phyloP scores from a whole-genome alignment of 92 coral and sea anemone species.

The Siderastrea radians region DNA sequence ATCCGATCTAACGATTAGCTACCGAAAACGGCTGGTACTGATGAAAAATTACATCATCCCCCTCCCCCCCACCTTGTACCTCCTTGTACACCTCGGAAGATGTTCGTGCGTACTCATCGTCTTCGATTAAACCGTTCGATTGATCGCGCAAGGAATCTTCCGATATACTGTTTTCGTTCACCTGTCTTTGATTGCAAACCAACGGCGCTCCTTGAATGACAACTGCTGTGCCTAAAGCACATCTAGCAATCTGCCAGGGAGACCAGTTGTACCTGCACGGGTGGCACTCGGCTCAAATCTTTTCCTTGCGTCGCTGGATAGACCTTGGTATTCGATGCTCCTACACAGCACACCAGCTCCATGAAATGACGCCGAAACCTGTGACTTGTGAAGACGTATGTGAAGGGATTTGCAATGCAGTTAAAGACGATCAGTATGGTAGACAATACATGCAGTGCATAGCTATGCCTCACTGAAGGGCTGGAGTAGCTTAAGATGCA shows the following conservation, averaged over 20 bases:
- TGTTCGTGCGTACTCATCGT: no score
- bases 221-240: neutral
- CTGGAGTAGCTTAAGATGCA: slow-evolving; percentile 23
- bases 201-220: neutral
- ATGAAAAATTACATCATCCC: no score
- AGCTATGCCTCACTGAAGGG: neutral
- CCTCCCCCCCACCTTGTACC: no score
- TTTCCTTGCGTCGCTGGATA: slow-evolving; percentile 1
- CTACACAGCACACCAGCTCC: slow-evolving; percentile 29
- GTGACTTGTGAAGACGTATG: slow-evolving; percentile 23
- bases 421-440: neutral
- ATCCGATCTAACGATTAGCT: no score
- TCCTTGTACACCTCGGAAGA: no score
- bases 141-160: no score
- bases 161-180: no score
- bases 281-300: neutral
- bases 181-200: no score
- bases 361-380: slow-evolving; percentile 24
- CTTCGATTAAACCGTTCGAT: no score
- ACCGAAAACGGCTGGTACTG: no score
- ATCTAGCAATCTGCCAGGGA: neutral
- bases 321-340: neutral
- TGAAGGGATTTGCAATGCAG: slow-evolving; percentile 29
- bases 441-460: slow-evolving; percentile 14
- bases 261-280: neutral